A percentile compares a stretch with the other conserved stretches of the same genome.
Conservation (phyloP, 2,888 invertebrate species). For the Caenorhabditis sinica region DNA sequence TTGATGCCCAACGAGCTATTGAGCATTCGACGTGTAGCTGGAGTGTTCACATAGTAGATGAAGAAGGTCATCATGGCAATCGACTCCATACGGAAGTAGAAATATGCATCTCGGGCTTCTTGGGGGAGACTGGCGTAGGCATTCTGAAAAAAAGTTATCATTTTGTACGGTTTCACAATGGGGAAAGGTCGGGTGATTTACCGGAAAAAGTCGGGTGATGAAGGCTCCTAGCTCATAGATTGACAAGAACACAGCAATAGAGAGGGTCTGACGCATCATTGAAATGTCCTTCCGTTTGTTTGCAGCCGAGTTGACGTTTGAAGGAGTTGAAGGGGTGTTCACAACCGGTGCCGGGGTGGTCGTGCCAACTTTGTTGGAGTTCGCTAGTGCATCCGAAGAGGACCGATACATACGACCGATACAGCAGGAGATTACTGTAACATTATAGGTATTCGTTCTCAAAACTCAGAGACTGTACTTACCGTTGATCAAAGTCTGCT, state of each 20-base stretch:
- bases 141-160: neutral
- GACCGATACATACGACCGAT: too few relatives aligned
- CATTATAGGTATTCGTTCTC: too few relatives aligned
- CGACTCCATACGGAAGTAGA: slow-evolving; percentile 30
- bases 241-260: neutral
- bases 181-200: neutral
- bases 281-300: neutral
- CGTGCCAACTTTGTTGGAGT: neutral
- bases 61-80: slow-evolving; percentile 35
- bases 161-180: too few relatives aligned
- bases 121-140: neutral
- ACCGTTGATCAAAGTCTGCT: too few relatives aligned
- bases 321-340: neutral
- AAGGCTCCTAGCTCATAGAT: slow-evolving; percentile 19
- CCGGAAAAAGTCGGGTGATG: neutral
- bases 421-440: too few relatives aligned
- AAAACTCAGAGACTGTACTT: neutral
- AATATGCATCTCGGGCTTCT: neutral
- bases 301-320: neutral
- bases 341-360: too few relatives aligned
- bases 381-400: too few relatives aligned
- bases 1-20: neutral
- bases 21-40: slow-evolving; percentile 34
- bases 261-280: slow-evolving; percentile 28
- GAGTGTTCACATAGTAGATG: slow-evolving; percentile 41